These are phyloP conservation scores for Tiliqua scincoides DNA, from an alignment of 2,113 vertebrate species.

Conservation along the genomic window DNA sequence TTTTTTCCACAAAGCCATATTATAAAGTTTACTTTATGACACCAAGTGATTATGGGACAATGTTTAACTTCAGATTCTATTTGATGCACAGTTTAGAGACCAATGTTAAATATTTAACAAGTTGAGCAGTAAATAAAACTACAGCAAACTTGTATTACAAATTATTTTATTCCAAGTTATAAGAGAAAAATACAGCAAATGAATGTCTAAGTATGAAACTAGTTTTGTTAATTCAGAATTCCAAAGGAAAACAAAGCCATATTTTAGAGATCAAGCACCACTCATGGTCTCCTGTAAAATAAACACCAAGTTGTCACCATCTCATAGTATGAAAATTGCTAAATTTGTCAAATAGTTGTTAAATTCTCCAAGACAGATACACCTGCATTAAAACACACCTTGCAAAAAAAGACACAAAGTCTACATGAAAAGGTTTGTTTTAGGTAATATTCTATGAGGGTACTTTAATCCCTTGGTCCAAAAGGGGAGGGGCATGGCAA, in stretches of 20 bases:
- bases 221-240: slow-evolving; percentile 13
- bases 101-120: background rate
- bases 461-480: too few relatives aligned
- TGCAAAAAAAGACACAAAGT: too few relatives aligned
- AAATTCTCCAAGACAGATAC: too few relatives aligned
- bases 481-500: too few relatives aligned
- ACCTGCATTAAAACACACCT: too few relatives aligned
- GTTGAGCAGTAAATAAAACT: slow-evolving; percentile 44
- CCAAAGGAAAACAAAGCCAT: background rate
- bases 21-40: too few relatives aligned
- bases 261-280: background rate
- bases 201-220: background rate
- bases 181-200: slow-evolving; percentile 50
- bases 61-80: background rate
- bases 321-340: too few relatives aligned
- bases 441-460: too few relatives aligned
- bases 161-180: slow-evolving; percentile 60
- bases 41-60: background rate
- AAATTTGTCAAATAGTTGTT: too few relatives aligned
- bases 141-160: slow-evolving; percentile 43
- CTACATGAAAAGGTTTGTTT: too few relatives aligned
- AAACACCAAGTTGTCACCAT: background rate
- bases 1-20: background rate
- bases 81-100: background rate
- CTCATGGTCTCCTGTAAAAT: background rate